A percentile compares a stretch with the other conserved stretches of the same genome.
Evolutionary conservation across 2,888 invertebrate genomes (phyloP).

Genomic region (Pseudeuparius sepicola): DNA sequence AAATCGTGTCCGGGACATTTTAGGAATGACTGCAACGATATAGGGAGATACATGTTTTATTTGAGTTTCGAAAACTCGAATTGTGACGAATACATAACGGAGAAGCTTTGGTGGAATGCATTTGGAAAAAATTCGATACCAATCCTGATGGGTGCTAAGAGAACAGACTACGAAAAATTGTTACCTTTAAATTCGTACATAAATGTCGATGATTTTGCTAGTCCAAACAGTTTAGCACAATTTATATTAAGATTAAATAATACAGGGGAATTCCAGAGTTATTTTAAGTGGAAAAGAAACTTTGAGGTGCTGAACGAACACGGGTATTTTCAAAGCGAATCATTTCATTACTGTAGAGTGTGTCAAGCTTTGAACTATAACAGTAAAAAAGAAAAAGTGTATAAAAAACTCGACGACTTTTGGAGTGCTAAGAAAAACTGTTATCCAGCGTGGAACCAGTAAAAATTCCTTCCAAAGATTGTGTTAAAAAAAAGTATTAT

Average conservation of each 20-base stretch:
- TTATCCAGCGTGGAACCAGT: slow-evolving; percentile 30
- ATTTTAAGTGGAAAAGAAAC: slow-evolving; percentile 45
- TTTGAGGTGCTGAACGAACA: slow-evolving; percentile 54
- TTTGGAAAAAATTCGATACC: slow-evolving; percentile 53
- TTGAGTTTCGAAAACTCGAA: slow-evolving; percentile 60
- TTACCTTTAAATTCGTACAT: slow-evolving; percentile 55
- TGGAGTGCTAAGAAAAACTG: slow-evolving; percentile 35
- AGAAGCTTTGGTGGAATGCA: slow-evolving; percentile 59
- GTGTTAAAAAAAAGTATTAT: slow-evolving; percentile 1
- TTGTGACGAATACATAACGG: slow-evolving; percentile 60
- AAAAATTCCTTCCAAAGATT: neutral
- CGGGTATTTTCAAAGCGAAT: slow-evolving; percentile 52
- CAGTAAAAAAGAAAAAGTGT: slow-evolving; percentile 35
- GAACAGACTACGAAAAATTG: slow-evolving; percentile 39
- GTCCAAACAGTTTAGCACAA: slow-evolving; percentile 42
- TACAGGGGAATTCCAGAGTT: slow-evolving; percentile 38
- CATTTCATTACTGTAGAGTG: slow-evolving; percentile 52
- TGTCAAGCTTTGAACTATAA: slow-evolving; percentile 62
- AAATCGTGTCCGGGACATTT: slow-evolving; percentile 53
- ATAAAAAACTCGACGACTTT: slow-evolving; percentile 36
- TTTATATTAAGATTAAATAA: slow-evolving; percentile 43
- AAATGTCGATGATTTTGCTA: slow-evolving; percentile 47
- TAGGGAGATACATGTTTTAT: slow-evolving; percentile 56
- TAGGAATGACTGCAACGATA: slow-evolving; percentile 44
- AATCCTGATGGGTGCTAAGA: slow-evolving; percentile 52